Base-by-base conservation (phyloP, 2,113 vertebrate species). In the Channa maculata region DNA sequence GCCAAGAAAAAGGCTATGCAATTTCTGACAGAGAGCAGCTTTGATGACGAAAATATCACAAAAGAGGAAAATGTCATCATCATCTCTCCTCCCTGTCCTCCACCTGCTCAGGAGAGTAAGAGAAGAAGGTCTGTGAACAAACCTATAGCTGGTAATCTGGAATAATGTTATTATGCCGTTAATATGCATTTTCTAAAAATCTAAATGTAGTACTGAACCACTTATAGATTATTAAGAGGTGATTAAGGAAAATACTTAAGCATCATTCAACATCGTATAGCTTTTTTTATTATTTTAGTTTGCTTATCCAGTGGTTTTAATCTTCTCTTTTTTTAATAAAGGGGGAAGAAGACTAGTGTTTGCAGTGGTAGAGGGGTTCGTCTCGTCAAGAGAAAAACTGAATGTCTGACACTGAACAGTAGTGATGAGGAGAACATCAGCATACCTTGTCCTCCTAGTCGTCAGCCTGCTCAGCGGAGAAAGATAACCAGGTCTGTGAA, bases 51-150 rank as follows among this genome's bases (percentile, higher is more conserved):
- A 4, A 36, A 43, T 14, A 14, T 24, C 7, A 86, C 75, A 37
- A 75, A 83, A 34, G 92, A 86, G 7, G 86, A 90, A 64, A 88
- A 77, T 39, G 0, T 62, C 37, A 10, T 52, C 44, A 2, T 12
- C 3, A 41, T 58, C 2, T 8, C 37, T 13, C 39, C 43, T 24
- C 15, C 37, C 5, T 1, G 3, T 60, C 70, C 46, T 81, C 58
- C 49, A 6, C 38, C 57, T 12, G 5, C 33, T 34, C 51, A 43
- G 37, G 53, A 51, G 34, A 71, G 9, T 53, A 72, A 48, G 34
- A 8, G 10, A 3, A 14, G 13, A 53, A 88, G 88, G 82, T 91
- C 37, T 75, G 70, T 73, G 10, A 8, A 49, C 4, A 51, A 37
- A 69, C 6, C 24, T 6, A 11, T 39, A 52, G 33, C 38, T 15